These are phyloP conservation scores for Zootoca vivipara DNA, from an alignment of 2,113 vertebrate genomes.

Conservation along the genomic window DNA sequence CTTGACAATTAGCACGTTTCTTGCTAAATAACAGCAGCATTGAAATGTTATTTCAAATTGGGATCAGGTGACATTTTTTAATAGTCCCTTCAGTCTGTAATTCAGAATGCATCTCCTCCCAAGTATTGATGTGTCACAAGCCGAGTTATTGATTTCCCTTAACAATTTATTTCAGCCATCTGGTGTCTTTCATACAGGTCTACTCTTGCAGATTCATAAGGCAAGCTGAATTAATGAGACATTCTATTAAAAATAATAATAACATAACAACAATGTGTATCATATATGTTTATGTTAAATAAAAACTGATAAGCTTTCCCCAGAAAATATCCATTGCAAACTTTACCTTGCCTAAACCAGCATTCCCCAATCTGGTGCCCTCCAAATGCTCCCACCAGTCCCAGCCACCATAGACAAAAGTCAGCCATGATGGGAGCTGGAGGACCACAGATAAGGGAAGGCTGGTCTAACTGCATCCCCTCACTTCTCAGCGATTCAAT, in stretches of 20 bases:
- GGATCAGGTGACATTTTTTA: slow-evolving; percentile 64
- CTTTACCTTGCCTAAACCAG: not conserved
- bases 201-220: slow-evolving; percentile 43
- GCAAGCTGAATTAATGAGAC: slow-evolving; percentile 15
- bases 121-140: slow-evolving; percentile 62
- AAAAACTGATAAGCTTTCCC: not conserved
- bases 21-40: slow-evolving; percentile 51
- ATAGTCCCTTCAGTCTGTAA: slow-evolving; percentile 40
- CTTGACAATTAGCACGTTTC: slow-evolving; percentile 50
- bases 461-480: not conserved
- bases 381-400: not conserved
- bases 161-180: slow-evolving; percentile 53
- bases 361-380: not conserved
- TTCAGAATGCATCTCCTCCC: slow-evolving; percentile 57
- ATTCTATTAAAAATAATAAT: not conserved
- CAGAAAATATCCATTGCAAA: not conserved
- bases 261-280: not conserved
- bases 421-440: not conserved
- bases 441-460: not conserved
- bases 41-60: slow-evolving; percentile 60
- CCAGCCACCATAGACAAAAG: not conserved
- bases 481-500: not conserved
- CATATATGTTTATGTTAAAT: not conserved
- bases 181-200: slow-evolving; percentile 46
- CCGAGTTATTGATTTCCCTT: slow-evolving; percentile 63